Evolutionary conservation across 2,888 invertebrate genomes (phyloP).

Genomic region (Cacoxenus indagator): DNA sequence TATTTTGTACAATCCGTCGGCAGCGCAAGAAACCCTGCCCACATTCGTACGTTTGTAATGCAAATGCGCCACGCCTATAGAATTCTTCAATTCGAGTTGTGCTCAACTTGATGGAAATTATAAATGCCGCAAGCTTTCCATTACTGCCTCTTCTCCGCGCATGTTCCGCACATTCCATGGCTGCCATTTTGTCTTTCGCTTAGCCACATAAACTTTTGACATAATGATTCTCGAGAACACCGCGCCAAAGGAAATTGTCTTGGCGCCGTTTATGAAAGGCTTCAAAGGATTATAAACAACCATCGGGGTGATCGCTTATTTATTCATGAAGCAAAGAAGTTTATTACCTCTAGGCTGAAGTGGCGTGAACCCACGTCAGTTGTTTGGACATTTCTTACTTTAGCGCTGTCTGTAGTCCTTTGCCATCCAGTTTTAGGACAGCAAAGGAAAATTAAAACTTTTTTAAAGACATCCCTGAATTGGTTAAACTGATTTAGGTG

Average conservation of each 20-base stretch:
- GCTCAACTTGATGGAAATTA: conserved; percentile 33
- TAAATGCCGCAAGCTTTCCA: conserved; percentile 37
- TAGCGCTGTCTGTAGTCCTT: background rate
- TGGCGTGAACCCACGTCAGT: background rate
- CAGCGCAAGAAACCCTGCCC: background rate
- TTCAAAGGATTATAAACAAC: conserved; percentile 11
- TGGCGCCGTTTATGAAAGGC: background rate
- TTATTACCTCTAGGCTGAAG: background rate
- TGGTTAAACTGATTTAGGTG: no score
- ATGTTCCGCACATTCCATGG: background rate
- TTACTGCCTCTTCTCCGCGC: background rate
- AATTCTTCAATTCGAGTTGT: background rate
- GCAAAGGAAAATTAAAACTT: background rate
- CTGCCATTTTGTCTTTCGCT: conserved; percentile 39
- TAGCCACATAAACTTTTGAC: conserved; percentile 33
- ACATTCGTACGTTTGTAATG: conserved; percentile 1
- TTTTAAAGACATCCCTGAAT: no score
- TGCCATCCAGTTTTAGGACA: no score
- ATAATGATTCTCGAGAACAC: no score
- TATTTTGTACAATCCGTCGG: background rate
- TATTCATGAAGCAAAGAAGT: conserved; percentile 1
- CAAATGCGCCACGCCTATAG: conserved; percentile 6
- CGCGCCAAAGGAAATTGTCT: background rate
- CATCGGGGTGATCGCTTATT: background rate
- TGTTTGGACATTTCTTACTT: background rate